Base-by-base conservation (phyloP, 1,140 invertebrate genomes). In the Drosophila azteca region DNA sequence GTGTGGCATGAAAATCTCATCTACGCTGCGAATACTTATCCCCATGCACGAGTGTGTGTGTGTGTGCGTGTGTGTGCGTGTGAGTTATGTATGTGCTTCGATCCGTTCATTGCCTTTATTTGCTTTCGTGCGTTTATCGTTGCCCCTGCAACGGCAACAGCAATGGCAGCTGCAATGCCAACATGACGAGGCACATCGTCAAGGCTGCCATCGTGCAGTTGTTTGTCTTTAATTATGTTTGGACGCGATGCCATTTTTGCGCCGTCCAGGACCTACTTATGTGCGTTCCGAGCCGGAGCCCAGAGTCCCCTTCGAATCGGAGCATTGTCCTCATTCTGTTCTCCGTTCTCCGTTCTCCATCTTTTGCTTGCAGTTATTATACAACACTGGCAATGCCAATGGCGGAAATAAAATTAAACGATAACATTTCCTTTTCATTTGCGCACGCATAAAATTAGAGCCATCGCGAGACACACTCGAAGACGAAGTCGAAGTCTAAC, bases 221-320 rank as follows among this genome's bases (percentile, higher is more conserved):
- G 87, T 90, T 90, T 90, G 82, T 80, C 82, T 90, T 90, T 90
- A 90, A 90, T 90, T 90, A 90, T 90, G 83, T 83, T 88, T 87
- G 87, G 77, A 74, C 80, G 79, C 79, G 67, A 74, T 74, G 68
- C 64, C 87, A 77, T 68, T 82, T 85, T 85, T 74, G 81, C 57
- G 41, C 73, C 77, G 63, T 20, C 64, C 68, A 62, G 79, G 26
- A 88, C 60, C 82, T 76, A 87, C 79, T 83, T 88, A 83, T 88
- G 75, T 52, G 50, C 65, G 61, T 41, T 15, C 60, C 35, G 49
- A 70, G 77, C 66, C 61, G 51, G 61, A 55, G 46, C 61, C 62
- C 64, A 43, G 43, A n/a, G n/a, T n/a, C n/a, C n/a, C n/a, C n/a
- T n/a, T 20, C 48, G 29, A 44, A 54, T 31, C 39, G 51, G 31